phyloP scores from a whole-genome alignment of 2,113 vertebrate species.

The Perca schrenkii region DNA sequence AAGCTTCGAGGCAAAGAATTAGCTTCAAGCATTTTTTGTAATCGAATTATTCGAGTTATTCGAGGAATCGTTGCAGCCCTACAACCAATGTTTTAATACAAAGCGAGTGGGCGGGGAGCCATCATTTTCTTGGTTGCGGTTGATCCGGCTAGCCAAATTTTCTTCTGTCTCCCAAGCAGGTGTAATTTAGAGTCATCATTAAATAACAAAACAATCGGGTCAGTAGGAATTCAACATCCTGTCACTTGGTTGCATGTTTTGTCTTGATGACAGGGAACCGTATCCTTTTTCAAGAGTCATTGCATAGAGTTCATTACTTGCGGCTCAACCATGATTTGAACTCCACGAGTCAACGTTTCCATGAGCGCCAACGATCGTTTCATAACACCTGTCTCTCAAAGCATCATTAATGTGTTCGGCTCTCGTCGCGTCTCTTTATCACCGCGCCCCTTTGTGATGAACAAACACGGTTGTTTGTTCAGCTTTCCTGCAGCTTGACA shows the following conservation, averaged over 20 bases:
- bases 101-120: no score
- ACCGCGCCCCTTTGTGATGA: constrained; percentile 7
- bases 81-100: no score
- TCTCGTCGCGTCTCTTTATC: constrained; percentile 27
- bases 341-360: constrained; percentile 19
- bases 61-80: no score
- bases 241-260: constrained; percentile 25
- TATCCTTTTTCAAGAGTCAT: not conserved
- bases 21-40: no score
- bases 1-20: no score
- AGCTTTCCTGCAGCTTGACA: constrained; percentile 68
- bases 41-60: no score
- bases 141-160: no score
- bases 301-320: not conserved
- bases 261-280: constrained; percentile 1
- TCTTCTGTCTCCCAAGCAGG: no score
- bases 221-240: no score
- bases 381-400: constrained; percentile 21
- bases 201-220: no score
- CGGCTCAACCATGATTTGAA: not conserved
- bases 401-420: constrained; percentile 16
- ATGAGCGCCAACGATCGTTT: constrained; percentile 8
- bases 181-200: no score
- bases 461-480: constrained; percentile 74
- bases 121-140: no score